Conservation (phyloP, 2,888 invertebrate species). For the Dioctria linearis region DNA sequence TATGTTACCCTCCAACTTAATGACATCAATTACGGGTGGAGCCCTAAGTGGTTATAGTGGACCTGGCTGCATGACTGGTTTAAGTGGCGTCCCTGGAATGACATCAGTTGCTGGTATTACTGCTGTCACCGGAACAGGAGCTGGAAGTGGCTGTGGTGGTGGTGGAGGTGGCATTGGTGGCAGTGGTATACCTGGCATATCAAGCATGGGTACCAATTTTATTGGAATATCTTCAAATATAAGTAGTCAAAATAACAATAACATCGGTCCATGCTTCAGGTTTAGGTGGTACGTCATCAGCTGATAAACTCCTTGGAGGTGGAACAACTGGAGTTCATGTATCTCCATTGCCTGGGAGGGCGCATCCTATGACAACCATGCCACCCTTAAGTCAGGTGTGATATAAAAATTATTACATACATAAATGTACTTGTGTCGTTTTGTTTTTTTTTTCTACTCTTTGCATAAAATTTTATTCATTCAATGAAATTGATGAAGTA, state of each 20-base stretch:
- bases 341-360: constrained; percentile 69
- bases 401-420: constrained; percentile 49
- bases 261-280: constrained; percentile 72
- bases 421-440: constrained; percentile 54
- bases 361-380: constrained; percentile 71
- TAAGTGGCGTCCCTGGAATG: constrained; percentile 48
- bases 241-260: constrained; percentile 79
- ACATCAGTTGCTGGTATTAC: constrained; percentile 50
- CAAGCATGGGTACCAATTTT: constrained; percentile 63
- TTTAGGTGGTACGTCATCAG: constrained; percentile 67
- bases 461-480: constrained; percentile 22
- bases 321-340: constrained; percentile 70
- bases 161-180: constrained; percentile 8
- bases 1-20: constrained; percentile 51
- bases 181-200: constrained; percentile 52
- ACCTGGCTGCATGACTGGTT: constrained; percentile 51
- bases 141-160: constrained; percentile 19
- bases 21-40: constrained; percentile 55
- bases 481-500: background rate
- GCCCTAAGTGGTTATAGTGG: constrained; percentile 46
- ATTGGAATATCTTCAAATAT: constrained; percentile 77
- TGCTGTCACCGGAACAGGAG: background rate
- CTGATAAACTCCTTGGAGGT: constrained; percentile 71
- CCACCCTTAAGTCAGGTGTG: constrained; percentile 71
- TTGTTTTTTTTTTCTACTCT: constrained; percentile 30